Base-by-base conservation (phyloP, 2,113 vertebrate species). In the Plestiodon gilberti region DNA sequence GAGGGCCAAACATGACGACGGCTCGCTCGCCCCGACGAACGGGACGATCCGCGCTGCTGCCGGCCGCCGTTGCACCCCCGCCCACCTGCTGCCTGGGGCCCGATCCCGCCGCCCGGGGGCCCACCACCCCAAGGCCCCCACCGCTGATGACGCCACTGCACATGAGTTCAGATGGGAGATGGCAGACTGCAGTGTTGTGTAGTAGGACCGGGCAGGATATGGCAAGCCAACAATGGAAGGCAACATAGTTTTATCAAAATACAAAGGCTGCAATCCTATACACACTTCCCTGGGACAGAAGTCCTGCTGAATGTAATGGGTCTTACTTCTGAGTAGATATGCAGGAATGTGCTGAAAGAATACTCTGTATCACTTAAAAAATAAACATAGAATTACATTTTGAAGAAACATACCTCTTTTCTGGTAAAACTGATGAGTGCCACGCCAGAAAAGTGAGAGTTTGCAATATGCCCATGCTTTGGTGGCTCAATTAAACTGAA, bases 401-500 rank as follows among this genome's bases (percentile, higher is more conserved):
- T 71, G 0, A 11, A 59, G 1, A 67, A 81, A 84, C 15, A 30
- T 95, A 98, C 98, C 98, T 99, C 97, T 87, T 97, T 98, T 94
- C 95, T 97, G 88, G 95, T 98, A 95, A 99, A 99, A 38, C 94
- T 96, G 22, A 93, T 95, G 65, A 98, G 91, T 28, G 95, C 93
- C 57, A 96, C 91, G 90, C 97, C 96, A 52, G 97, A 96, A 89
- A 96, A 93, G 90, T 38, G 93, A 64, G 96, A 97, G 90, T 98
- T 96, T 95, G 97, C 97, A 82, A 99, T 30, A 93, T 92, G 96
- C 1, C 98, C 97, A 18, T 98, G 96, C 76, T 95, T 95, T 0
- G 98, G 98, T 55, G 91, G 94, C 22, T 98, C 95, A 18, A 94
- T 94, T 91, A 99, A 90, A 91, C 94, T 85, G 90, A 97, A 99